phyloP scores from a whole-genome alignment of 1,140 invertebrate genomes.

The Megathymus violae region DNA sequence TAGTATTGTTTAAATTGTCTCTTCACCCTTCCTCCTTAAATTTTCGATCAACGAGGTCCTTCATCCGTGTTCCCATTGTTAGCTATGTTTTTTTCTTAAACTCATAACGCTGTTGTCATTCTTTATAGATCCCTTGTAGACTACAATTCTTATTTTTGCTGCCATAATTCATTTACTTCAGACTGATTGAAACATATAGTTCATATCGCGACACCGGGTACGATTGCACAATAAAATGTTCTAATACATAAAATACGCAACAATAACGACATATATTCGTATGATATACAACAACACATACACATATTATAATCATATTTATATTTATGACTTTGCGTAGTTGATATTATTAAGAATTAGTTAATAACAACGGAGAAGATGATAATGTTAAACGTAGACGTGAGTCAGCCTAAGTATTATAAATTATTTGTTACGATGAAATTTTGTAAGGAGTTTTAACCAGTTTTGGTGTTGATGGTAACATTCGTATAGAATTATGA shows the following conservation, averaged over 20 bases:
- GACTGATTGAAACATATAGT: too few species aligned
- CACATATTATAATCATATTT: too few species aligned
- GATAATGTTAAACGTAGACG: constrained; percentile 49
- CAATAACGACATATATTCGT: constrained; percentile 58
- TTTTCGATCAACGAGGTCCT: too few species aligned
- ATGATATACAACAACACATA: constrained; percentile 50
- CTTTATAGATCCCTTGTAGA: too few species aligned
- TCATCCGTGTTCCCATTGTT: too few species aligned
- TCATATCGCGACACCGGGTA: constrained; percentile 47
- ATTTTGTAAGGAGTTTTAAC: constrained; percentile 43
- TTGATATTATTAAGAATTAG: constrained; percentile 70
- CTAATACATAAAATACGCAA: too few species aligned
- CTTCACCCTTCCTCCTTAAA: too few species aligned
- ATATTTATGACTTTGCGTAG: constrained; percentile 56
- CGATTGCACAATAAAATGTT: constrained; percentile 60
- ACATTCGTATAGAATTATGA: constrained; percentile 7
- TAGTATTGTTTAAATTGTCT: too few species aligned
- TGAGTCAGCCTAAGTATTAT: constrained; percentile 73
- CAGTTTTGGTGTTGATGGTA: constrained; percentile 10
- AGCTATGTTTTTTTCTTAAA: too few species aligned
- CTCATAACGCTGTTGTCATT: too few species aligned
- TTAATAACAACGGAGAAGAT: constrained; percentile 48
- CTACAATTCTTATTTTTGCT: too few species aligned
- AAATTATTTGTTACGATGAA: constrained; percentile 50
- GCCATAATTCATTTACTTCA: too few species aligned